These are phyloP conservation scores for Mimas tiliae DNA, from an alignment of 2,888 invertebrate species.

Conservation along the genomic window DNA sequence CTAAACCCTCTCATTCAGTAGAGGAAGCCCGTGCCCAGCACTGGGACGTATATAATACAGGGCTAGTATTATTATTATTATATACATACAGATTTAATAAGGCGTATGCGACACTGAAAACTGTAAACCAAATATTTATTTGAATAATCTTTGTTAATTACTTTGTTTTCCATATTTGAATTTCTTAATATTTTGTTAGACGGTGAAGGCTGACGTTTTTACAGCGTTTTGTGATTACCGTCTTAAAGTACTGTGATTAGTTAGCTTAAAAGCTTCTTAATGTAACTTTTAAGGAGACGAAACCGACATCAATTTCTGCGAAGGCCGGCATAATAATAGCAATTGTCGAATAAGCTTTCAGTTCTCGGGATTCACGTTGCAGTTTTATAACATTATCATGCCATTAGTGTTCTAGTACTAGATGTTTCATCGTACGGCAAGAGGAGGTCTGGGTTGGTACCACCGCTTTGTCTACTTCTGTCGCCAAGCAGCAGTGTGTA, in stretches of 20 bases:
- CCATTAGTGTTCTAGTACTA: too few relatives aligned
- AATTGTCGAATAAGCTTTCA: background rate
- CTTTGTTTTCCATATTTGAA: background rate
- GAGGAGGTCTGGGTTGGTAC: too few relatives aligned
- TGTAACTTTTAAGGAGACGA: background rate
- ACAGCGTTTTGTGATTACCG: background rate
- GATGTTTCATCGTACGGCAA: too few relatives aligned
- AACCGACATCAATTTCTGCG: background rate
- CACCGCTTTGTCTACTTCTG: too few relatives aligned
- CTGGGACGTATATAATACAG: too few relatives aligned
- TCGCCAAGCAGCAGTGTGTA: too few relatives aligned
- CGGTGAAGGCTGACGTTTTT: constrained; percentile 9
- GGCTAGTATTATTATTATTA: too few relatives aligned
- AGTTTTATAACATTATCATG: background rate
- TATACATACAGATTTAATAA: too few relatives aligned
- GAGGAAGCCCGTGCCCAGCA: too few relatives aligned
- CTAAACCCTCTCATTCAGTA: too few relatives aligned
- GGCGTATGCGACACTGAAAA: background rate
- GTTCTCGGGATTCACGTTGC: background rate
- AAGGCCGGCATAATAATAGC: background rate
- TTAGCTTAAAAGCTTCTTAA: constrained; percentile 10
- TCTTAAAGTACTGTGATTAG: constrained; percentile 3
- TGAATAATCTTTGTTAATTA: background rate
- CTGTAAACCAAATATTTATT: background rate
- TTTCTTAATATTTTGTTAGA: background rate